phyloP scores from a whole-genome alignment of 37 sponge, comb jelly and placozoan genomes.

The Ianthella basta region DNA sequence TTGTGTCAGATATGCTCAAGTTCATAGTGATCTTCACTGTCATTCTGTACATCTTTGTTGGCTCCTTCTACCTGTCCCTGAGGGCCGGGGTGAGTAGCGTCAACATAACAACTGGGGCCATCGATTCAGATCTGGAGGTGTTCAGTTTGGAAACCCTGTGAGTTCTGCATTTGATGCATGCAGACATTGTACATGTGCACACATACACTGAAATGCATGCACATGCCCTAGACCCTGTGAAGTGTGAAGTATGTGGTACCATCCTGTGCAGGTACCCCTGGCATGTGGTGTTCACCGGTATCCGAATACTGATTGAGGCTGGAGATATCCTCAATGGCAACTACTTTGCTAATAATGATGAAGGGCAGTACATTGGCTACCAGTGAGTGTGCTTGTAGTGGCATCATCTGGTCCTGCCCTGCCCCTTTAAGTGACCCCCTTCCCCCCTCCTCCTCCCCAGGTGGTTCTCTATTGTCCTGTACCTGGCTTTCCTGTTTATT shows the following conservation, averaged over 20 bases:
- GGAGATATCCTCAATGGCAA: not conserved
- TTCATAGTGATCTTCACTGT: not conserved
- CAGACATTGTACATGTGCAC: not conserved
- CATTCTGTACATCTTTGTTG: conserved; percentile 9
- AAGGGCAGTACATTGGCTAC: conserved; percentile 9
- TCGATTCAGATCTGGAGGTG: not conserved
- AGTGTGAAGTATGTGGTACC: too few species aligned
- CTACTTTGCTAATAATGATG: conserved; percentile 1
- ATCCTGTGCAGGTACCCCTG: conserved; percentile 12
- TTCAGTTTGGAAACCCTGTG: not conserved
- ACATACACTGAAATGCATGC: too few species aligned
- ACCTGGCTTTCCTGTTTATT: conserved; percentile 35
- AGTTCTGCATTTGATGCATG: not conserved
- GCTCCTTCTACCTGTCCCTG: conserved; percentile 26
- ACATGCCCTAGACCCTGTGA: too few species aligned
- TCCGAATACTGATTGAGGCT: conserved; percentile 17
- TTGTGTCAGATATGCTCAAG: conserved; percentile 27
- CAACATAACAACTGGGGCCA: not conserved
- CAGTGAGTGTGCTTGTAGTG: conserved; percentile 7
- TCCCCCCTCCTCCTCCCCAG: not conserved
- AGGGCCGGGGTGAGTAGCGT: conserved; percentile 10
- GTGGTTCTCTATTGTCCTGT: conserved; percentile 34
- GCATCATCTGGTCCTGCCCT: too few species aligned
- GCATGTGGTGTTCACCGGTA: conserved; percentile 23
- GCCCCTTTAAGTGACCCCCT: too few species aligned